A percentile compares a stretch with the other conserved stretches of the same genome.
Conservation (phyloP, 2,113 vertebrate genomes). For the Pungitius pungitius region DNA sequence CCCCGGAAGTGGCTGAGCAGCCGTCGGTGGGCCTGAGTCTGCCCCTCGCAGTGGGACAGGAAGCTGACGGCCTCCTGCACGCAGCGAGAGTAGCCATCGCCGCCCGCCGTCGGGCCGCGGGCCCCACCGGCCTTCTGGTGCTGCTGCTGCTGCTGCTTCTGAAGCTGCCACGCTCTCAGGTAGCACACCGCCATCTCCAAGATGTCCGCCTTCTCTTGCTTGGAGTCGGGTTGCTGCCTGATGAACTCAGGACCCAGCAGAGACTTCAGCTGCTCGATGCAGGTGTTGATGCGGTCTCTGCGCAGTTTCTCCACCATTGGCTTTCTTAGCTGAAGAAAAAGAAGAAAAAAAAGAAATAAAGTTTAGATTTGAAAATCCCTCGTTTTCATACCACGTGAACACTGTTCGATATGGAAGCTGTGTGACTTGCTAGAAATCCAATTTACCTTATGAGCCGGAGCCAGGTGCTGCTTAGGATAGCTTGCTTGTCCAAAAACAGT, state of each 20-base stretch:
- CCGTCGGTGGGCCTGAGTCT: slow-evolving; percentile 66
- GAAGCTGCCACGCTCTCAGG: slow-evolving; percentile 72
- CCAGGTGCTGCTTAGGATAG: slow-evolving; percentile 69
- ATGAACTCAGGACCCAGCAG: slow-evolving; percentile 80
- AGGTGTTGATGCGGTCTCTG: slow-evolving; percentile 81
- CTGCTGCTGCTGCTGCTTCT: slow-evolving; percentile 45
- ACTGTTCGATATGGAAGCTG: not conserved
- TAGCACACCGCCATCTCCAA: slow-evolving; percentile 81
- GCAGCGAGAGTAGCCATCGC: slow-evolving; percentile 76
- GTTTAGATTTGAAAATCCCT: slow-evolving; percentile 7
- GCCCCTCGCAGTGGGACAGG: slow-evolving; percentile 67
- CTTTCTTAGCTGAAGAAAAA: slow-evolving; percentile 74
- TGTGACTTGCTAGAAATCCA: not conserved
- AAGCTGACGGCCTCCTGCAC: slow-evolving; percentile 78
- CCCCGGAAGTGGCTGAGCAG: slow-evolving; percentile 76
- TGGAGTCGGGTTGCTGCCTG: slow-evolving; percentile 80
- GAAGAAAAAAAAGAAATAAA: not conserved
- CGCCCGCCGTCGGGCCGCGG: slow-evolving; percentile 32
- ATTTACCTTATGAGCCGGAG: slow-evolving; percentile 80
- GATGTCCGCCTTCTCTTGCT: slow-evolving; percentile 84
- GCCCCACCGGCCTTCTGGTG: slow-evolving; percentile 22
- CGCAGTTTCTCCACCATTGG: slow-evolving; percentile 82
- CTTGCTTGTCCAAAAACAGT: slow-evolving; percentile 66
- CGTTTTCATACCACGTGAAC: not conserved
- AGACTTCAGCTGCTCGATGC: slow-evolving; percentile 81